A percentile compares a stretch with the other conserved stretches of the same genome.
Evolutionary conservation across 2,113 vertebrate genomes (phyloP).

Genomic region (Chunga burmeisteri): DNA sequence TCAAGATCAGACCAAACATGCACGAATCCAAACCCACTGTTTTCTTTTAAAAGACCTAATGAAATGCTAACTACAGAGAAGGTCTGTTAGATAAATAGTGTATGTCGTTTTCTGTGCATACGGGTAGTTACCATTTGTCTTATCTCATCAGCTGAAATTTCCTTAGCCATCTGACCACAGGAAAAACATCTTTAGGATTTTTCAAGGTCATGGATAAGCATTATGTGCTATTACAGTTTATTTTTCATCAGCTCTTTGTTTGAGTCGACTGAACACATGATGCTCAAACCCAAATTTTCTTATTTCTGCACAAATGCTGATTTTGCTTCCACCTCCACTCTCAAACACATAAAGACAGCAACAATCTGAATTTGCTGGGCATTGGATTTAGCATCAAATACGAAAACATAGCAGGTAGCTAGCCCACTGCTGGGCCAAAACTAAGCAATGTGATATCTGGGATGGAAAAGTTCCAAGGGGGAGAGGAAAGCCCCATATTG

Average conservation of each 20-base stretch:
- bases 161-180: not conserved
- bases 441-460: accelerated
- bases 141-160: not conserved
- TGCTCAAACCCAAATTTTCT: not conserved
- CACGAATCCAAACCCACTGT: not conserved
- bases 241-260: not conserved
- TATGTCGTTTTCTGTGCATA: not conserved
- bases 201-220: not conserved
- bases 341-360: not conserved
- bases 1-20: not conserved
- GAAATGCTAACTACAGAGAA: not conserved
- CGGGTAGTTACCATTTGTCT: not conserved
- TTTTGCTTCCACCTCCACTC: not conserved
- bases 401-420: not conserved
- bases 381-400: not conserved
- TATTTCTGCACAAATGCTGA: not conserved
- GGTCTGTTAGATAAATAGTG: not conserved
- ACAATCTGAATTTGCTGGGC: not conserved
- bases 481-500: not conserved
- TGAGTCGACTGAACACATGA: not conserved
- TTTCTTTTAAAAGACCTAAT: not conserved
- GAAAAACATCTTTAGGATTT: not conserved
- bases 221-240: not conserved
- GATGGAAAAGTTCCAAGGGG: not conserved
- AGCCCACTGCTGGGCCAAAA: not conserved